Evolutionary conservation across 2,888 invertebrate species (phyloP), one percentile per base, ranked within the genome.

Genomic region (Diachrysia chrysitis): DNA sequence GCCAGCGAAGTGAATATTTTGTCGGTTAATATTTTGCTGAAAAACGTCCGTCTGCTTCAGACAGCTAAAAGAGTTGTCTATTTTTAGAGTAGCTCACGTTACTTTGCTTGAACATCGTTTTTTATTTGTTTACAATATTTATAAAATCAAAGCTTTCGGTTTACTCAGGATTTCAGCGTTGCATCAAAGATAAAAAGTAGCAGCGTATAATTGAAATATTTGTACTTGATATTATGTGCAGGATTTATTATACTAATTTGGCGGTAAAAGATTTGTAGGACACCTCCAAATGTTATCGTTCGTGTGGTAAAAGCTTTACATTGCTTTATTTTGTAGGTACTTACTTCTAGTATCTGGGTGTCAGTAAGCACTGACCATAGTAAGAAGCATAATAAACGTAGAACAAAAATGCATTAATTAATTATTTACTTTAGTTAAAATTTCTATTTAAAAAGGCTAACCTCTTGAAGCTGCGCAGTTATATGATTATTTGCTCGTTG

Each of bases 1-100:
- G 66, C 66, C 71, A 79, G 63, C 68, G 51, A 56, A 69, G 61
- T 78, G 69, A 73, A 63, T 78, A 78, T 78, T 73, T 64, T 55
- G 60, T 63, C 17, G 16, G 62, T 56, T 58, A 78, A 73, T 64
- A 73, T 78, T 69, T 66, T 59, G 35, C 60, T 64, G 58, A 73
- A 78, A 61, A 58, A 58, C 35, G 17, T 58, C 56, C 56, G 57
- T 54, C 35, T 59, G 17, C 58, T 54, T 37, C 23, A 51, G 66
- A 60, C 58, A 59, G 9, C 10, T 61, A 51, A 51, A 57, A 53
- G 66, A 32, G 21, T 59, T 51, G 51, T 21, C 51, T 60, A 32
- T 60, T 60, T 59, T 53, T 32, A 35, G 1, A 51, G 4, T 12
- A 14, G 16, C 19, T 14, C 46, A 58, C 29, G 58, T 37, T 21